Evolutionary conservation across 2,797 vertebrate species (phyloP), one percentile per base, ranked within the genome.

Genomic region (Huso huso): DNA sequence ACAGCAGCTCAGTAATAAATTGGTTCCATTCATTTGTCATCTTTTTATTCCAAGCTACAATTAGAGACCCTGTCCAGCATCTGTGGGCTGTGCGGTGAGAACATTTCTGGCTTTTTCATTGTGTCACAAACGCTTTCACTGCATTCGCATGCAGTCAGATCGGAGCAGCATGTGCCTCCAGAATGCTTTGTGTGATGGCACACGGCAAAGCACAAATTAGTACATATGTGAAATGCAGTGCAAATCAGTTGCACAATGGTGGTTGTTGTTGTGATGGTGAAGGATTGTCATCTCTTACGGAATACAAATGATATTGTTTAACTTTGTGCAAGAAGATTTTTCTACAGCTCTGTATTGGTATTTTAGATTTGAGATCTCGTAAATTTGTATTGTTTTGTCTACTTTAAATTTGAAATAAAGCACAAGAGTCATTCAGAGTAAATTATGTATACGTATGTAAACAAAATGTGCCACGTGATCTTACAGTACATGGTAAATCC

Each of bases 51-150:
- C 13, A 10, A 23, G 55, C 10, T 58, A 58, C 55, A 58, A n/a
- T 58, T 58, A 55, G 64, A 48, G 10, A 6, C 37, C 48, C 8
- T 9, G 51, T 48, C 49, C 72, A 70, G 71, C 74, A 78, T 68
- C 71, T 71, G 70, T 59, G 73, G 71, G 65, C 48, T 49, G 53
- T 71, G 63, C n/a, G 50, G 49, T 8, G 9, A 12, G 6, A 72
- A 67, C 68, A 74, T 69, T 71, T 70, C 15, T 58, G 66, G 66
- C 72, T 74, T 73, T 75, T 80, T 75, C 74, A 77, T n/a, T 72
- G 73, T 75, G 71, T 77, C 75, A 69, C 49, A 64, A 66, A 71
- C n/a, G 48, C 50, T 66, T 71, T 68, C 62, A 60, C 68, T 50
- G 37, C 55, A 72, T 73, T 68, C 63, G 61, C 57, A 4, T 59